Evolutionary conservation across 2,113 vertebrate genomes (phyloP), one percentile per base, ranked within the genome.

Genomic region (Heliornis fulica): DNA sequence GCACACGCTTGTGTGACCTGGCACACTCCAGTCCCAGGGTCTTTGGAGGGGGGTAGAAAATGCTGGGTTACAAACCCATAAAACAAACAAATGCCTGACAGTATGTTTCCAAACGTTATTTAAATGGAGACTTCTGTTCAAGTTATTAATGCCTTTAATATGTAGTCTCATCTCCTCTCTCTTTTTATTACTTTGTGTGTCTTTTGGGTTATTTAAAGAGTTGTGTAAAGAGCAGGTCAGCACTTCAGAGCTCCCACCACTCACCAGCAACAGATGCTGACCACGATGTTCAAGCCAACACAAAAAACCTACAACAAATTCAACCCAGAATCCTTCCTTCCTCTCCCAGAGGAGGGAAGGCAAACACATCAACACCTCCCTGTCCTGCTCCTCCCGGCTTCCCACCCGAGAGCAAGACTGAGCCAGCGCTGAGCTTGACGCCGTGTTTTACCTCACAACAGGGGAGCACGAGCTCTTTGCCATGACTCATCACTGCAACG

Each of bases 81-180:
- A 7, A 4, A 61, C 3, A 85, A 63, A 75, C 70, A 65, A 84
- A 60, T 15, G 31, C 13, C 31, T 87, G 91, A 95, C 83, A 78
- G 59, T 20, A 17, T 46, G 32, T 78, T 94, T 83, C 53, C 41
- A 95, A 95, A 63, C 23, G 43, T 77, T 61, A 88, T 93, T 96
- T 92, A 95, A 95, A 95, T 89, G 66, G 54, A 84, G 80, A 83
- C 45, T 92, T 92, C 86, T 81, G 72, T 74, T 93, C 68, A 19
- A 19, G 68, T 97, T 96, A 97, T 96, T 94, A 90, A 97, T 96
- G 95, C 38, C 34, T 97, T 97, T 96, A 97, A 97, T 97, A 97
- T 81, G 89, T 84, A 87, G 75, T 91, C 92, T 60, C 90, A 60
- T 90, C 72, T 38, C 76, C 75, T 72, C 91, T 70, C 64, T 43